Evolutionary conservation across 2,797 vertebrate species (phyloP).

Genomic region (Macropodus opercularis): DNA sequence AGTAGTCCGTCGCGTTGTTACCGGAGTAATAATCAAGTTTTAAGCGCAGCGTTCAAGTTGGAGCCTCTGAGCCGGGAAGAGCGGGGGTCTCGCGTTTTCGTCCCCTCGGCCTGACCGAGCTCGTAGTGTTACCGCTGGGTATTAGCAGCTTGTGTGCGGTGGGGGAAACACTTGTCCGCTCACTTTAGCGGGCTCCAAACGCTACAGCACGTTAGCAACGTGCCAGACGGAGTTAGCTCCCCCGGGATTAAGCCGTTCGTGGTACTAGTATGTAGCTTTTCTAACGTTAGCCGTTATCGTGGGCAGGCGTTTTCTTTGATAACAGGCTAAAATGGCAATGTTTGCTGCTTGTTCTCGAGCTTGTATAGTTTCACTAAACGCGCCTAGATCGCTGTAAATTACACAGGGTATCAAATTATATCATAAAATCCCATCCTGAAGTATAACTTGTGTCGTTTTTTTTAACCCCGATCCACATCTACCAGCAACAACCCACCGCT

Average conservation of each 20-base stretch:
- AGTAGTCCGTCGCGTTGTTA: slow-evolving; percentile 29
- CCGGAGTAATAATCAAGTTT: slow-evolving; percentile 68
- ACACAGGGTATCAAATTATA: too few relatives aligned
- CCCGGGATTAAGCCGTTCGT: slow-evolving; percentile 18
- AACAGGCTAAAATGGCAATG: neutral
- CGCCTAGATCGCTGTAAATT: neutral
- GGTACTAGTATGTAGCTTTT: neutral
- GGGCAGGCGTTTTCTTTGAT: slow-evolving; percentile 7
- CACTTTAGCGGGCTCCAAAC: slow-evolving; percentile 65
- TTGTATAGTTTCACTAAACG: neutral
- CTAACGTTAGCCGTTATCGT: neutral
- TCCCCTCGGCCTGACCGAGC: slow-evolving; percentile 53
- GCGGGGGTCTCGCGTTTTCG: slow-evolving; percentile 67
- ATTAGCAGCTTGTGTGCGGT: slow-evolving; percentile 20
- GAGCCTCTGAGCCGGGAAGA: slow-evolving; percentile 58
- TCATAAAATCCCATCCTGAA: neutral
- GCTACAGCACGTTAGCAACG: slow-evolving; percentile 69
- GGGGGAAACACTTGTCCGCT: slow-evolving; percentile 85
- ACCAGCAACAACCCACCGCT: neutral
- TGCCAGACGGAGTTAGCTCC: slow-evolving; percentile 27
- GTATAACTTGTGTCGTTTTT: neutral
- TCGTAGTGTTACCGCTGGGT: slow-evolving; percentile 24
- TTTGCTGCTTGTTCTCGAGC: slow-evolving; percentile 18
- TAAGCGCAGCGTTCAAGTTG: slow-evolving; percentile 69
- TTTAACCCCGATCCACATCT: neutral